Evolutionary conservation across 2,888 invertebrate genomes (phyloP), one percentile per base, ranked within the genome.

Genomic region (Petrolisthes manimaculis): DNA sequence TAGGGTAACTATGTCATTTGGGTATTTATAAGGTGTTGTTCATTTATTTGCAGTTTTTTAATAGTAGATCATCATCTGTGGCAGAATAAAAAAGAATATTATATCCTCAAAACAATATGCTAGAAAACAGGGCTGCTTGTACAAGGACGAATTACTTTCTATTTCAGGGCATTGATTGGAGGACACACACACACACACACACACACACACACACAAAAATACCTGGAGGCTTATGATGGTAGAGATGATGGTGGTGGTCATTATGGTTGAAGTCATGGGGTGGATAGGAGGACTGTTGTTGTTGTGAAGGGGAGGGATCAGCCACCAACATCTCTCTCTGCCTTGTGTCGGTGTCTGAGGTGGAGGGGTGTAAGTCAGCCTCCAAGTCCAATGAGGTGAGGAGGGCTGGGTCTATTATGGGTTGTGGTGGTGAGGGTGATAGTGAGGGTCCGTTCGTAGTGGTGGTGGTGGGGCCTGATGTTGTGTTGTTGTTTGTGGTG

Each of bases 181-280:
- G 37, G 1, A 37, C 37, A 37, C 37, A 37, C 37, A 37, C 37
- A 37, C 37, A 37, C 37, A 37, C 37, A 37, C 37, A 37, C 37
- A 37, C 37, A 37, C 37, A 37, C 37, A 37, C 37, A 37, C 37
- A 37, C 37, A 37, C 37, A 37, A 5, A 74, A 75, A 54, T 67
- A 88, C 88, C 88, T 84, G 88, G 54, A 2, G 88, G 81, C 55
- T 88, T 88, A 71, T 88, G 88, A 53, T 21, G 61, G 79, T 71
- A 88, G 53, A 81, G 84, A 24, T 21, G 61, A 80, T 71, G 84
- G 61, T 75, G 84, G 54, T 80, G 83, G 74, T 88, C 80, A 56
- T 88, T 88, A 54, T 88, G 88, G 80, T 88, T 88, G 84, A 88
- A 84, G 81, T 88, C 88, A 51, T 88, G 88, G 24, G 80, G n/a